Evolutionary conservation across 2,888 invertebrate genomes (phyloP).

Genomic region (Lithophane socia): DNA sequence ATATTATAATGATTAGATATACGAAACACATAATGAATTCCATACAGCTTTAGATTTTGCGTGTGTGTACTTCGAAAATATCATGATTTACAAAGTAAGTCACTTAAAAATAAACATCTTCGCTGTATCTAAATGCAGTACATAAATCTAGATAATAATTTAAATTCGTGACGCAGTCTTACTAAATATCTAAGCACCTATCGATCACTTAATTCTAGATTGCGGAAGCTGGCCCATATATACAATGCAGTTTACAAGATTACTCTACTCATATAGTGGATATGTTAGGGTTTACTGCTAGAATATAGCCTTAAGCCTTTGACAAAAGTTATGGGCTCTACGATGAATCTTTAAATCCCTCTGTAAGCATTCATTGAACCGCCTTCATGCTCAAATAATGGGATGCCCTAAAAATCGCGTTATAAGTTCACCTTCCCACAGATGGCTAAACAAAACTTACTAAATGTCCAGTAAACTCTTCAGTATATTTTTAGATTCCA

Average conservation of each 20-base stretch:
- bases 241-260: slow-evolving; percentile 62
- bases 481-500: slow-evolving; percentile 16
- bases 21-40: too few species aligned
- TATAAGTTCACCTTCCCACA: not conserved
- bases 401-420: not conserved
- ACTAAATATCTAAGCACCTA: slow-evolving; percentile 86
- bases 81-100: not conserved
- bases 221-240: slow-evolving; percentile 66
- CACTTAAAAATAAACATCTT: slow-evolving; percentile 33
- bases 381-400: not conserved
- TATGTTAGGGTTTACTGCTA: slow-evolving; percentile 36
- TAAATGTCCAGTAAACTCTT: slow-evolving; percentile 7
- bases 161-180: slow-evolving; percentile 90
- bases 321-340: not conserved
- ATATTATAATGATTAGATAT: not conserved
- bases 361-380: not conserved
- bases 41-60: not conserved
- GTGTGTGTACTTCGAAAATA: slow-evolving; percentile 8
- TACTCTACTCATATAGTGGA: slow-evolving; percentile 38
- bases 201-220: slow-evolving; percentile 72
- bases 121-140: slow-evolving; percentile 58
- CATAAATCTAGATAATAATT: slow-evolving; percentile 74
- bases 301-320: slow-evolving; percentile 22
- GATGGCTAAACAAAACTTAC: slow-evolving; percentile 5
- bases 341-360: not conserved